phyloP scores from a whole-genome alignment of 2,113 vertebrate genomes.

The Cyanistes caeruleus region DNA sequence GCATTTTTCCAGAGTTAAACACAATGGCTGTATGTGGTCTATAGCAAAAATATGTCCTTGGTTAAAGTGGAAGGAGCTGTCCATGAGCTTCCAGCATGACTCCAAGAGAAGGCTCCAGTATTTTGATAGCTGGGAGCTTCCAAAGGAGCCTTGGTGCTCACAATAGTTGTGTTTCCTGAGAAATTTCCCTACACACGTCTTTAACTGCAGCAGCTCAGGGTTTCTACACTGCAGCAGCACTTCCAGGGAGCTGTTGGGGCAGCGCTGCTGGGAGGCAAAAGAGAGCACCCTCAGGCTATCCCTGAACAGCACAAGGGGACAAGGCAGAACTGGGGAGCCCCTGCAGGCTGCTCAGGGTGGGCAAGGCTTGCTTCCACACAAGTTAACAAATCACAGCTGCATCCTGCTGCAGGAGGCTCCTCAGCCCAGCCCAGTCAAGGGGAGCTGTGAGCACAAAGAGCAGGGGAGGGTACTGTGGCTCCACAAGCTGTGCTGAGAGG shows the following conservation, averaged over 20 bases:
- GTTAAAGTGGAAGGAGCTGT: not conserved
- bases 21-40: rapidly evolving
- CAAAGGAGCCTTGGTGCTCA: not conserved
- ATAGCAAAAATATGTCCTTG: rapidly evolving
- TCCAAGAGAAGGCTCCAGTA: rapidly evolving
- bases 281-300: not conserved
- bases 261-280: not conserved
- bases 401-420: not conserved
- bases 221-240: not conserved
- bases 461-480: not conserved
- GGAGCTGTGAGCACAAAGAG: not conserved
- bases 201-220: not conserved
- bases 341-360: not conserved
- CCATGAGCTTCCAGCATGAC: not conserved
- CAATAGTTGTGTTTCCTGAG: not conserved
- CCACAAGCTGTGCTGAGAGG: not conserved
- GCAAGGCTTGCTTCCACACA: not conserved
- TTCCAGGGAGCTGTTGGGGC: not conserved
- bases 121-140: not conserved
- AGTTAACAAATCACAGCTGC: not conserved
- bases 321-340: not conserved
- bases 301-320: not conserved
- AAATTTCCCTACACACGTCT: rapidly evolving
- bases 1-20: not conserved
- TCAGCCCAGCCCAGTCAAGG: not conserved